phyloP scores from a whole-genome alignment of 2,113 vertebrate species.

The Eptesicus fuscus region DNA sequence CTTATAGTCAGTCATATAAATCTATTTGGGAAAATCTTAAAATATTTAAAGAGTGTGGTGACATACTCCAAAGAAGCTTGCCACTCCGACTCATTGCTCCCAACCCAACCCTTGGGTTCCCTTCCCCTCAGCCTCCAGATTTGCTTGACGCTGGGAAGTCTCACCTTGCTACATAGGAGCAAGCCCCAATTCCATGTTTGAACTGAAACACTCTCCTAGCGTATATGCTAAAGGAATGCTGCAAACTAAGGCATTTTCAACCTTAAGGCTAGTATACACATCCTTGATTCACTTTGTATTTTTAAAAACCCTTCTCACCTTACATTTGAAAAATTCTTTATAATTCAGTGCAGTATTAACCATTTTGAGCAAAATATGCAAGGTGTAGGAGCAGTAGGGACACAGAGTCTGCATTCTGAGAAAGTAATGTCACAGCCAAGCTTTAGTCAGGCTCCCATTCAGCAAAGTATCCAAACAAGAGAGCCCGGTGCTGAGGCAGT shows the following conservation, averaged over 20 bases:
- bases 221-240: not conserved
- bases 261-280: not conserved
- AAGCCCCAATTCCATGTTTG: not conserved
- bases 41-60: not conserved
- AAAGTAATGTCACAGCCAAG: not conserved
- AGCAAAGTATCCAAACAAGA: not conserved
- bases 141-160: not conserved
- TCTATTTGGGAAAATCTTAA: not conserved
- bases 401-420: not conserved
- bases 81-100: not conserved
- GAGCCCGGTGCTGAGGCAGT: fast-evolving
- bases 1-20: not conserved
- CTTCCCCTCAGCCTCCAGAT: not conserved
- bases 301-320: not conserved
- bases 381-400: not conserved
- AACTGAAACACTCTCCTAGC: not conserved
- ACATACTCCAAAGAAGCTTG: not conserved
- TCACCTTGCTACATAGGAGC: not conserved
- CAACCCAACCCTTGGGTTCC: no score
- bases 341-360: not conserved
- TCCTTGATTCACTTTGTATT: not conserved
- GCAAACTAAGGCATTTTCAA: not conserved
- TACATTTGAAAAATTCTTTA: not conserved
- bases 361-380: not conserved
- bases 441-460: not conserved